Base-by-base conservation (phyloP, 2,888 invertebrate genomes). In the Zaprionus obscuricornis region DNA sequence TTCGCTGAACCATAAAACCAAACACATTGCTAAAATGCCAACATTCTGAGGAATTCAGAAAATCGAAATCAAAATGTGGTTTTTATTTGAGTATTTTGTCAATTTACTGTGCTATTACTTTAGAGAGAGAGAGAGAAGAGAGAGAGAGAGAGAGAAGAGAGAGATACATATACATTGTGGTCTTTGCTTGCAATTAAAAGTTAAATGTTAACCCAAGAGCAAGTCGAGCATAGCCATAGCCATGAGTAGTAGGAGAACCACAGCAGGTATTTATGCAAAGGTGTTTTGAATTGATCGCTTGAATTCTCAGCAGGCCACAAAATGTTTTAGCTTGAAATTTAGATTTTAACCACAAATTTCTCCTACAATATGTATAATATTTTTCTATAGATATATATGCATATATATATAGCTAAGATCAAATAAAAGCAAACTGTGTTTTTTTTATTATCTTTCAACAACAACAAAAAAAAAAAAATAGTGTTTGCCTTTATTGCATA, bases 1-100 rank as follows among this genome's bases (percentile, higher is more conserved):
- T 55, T 45, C 37, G 33, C 49, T 34, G 40, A 46, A 65, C 56
- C 64, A 56, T 54, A 33, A 26, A 51, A 33, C 22, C 51, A 18
- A 22, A 20, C 52, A 29, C 36, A 37, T 46, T 34, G 13, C 24
- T 13, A 56, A 43, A 49, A 66, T 66, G 26, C 45, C 45, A 34
- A 37, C n/a, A n/a, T n/a, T n/a, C n/a, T n/a, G n/a, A 43, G 18
- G 47, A 10, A 39, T 22, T 6, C 16, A 64, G 54, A 37, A 34
- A 37, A 31, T 49, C 39, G 36, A 64, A 70, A 62, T 74, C 55
- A 56, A 74, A 66, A 66, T 74, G 72, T 29, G 59, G 57, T 31
- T 59, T 66, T 33, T 39, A n/a, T 64, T 55, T 29, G 29, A 50
- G 52, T 36, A 45, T 59, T 54, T 46, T 58, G 36, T 20, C 52